Base-by-base conservation (phyloP, 2,113 vertebrate species). In the Callocephalon fimbriatum region DNA sequence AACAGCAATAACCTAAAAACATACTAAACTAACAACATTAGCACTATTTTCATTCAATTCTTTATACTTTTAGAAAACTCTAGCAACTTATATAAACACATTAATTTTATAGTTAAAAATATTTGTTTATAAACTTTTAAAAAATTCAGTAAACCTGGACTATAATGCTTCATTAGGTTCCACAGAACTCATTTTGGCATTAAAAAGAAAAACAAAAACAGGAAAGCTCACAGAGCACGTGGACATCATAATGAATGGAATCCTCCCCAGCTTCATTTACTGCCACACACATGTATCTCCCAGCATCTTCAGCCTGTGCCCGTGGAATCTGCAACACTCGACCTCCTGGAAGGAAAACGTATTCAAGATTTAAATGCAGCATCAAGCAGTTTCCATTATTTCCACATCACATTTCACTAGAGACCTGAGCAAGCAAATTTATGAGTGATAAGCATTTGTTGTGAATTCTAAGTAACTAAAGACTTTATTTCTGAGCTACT, bases 241-340 rank as follows among this genome's bases (percentile, higher is more conserved):
- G 98, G n/a, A 99, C 90, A 5, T 99, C 96, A 31, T 99, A 99
- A 61, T 99, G 99, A 86, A 99, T 98, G 51, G 99, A 99, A 96
- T 99, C 99, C 93, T 99, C 98, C 83, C 99, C 99, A 1, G 99
- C 99, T 91, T 99, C 99, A 0, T 99, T 99, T 50, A 99, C 98
- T 1, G 99, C 99, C 95, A 99, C 98, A 42, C 99, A 99, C 0
- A 67, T 97, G 26, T 99, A 99, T 65, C 98, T 98, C 23, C 99
- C 99, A 2, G 99, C 98, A 73, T 99, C 99, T n/a, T 98, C 98
- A 7, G 92, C 94, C 50, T 97, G 99, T 2, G 98, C 98, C 74
- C 99, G 98, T 23, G 99, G 97, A 47, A 99, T 98, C 98, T 99
- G 99, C 76, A 99, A 86, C 63, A 99, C 98, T 85, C 99, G 96